Evolutionary conservation across 2,113 vertebrate genomes (phyloP).

Genomic region (Oncorhynchus keta): DNA sequence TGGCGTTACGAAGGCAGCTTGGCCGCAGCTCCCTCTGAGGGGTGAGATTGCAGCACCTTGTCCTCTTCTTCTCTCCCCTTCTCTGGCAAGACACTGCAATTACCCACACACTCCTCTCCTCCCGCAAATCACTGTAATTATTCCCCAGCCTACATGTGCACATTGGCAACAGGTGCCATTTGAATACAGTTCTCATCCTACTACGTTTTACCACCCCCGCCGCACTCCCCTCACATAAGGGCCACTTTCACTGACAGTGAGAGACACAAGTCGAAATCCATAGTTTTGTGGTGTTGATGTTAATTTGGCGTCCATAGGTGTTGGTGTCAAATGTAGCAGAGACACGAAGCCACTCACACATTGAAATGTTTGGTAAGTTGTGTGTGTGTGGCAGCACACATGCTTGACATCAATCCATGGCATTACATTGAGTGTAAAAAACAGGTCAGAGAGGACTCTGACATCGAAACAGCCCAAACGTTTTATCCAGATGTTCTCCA

Average conservation of each 20-base stretch:
- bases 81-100: slow-evolving; percentile 73
- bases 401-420: slow-evolving; percentile 67
- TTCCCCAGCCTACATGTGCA: slow-evolving; percentile 67
- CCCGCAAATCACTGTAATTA: slow-evolving; percentile 79
- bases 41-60: slow-evolving; percentile 41
- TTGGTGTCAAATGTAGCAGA: not conserved
- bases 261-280: no score
- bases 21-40: not conserved
- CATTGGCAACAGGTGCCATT: slow-evolving; percentile 77
- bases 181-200: slow-evolving; percentile 67
- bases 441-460: slow-evolving; percentile 70
- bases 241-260: slow-evolving; percentile 61
- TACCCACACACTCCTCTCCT: slow-evolving; percentile 70
- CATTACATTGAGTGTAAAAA: slow-evolving; percentile 72
- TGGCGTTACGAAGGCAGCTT: not conserved
- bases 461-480: slow-evolving; percentile 71
- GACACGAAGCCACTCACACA: not conserved
- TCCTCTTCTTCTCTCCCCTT: slow-evolving; percentile 40
- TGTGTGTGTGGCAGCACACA: not conserved
- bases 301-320: no score
- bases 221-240: not conserved
- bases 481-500: slow-evolving; percentile 66
- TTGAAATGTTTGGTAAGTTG: not conserved
- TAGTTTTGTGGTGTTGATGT: no score
- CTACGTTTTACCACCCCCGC: slow-evolving; percentile 26